Conservation (phyloP, 2,888 invertebrate genomes). For the Cryptops parisi region DNA sequence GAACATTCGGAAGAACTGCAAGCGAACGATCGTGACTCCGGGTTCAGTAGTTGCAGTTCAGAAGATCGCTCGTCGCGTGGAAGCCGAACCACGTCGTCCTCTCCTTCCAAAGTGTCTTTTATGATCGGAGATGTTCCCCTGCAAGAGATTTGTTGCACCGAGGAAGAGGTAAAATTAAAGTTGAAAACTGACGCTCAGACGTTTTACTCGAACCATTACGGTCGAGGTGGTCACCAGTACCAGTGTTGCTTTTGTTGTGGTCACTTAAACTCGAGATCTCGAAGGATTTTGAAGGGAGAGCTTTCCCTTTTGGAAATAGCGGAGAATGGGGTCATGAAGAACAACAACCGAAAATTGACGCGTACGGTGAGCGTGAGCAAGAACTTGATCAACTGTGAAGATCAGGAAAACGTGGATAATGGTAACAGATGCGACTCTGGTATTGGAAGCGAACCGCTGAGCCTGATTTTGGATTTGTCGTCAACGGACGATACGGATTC, state of each 20-base stretch:
- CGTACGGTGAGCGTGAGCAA: background rate
- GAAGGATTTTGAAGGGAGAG: background rate
- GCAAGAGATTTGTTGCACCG: slow-evolving; percentile 12
- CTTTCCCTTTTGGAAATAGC: no score
- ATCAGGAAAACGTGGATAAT: background rate
- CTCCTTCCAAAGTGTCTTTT: slow-evolving; percentile 14
- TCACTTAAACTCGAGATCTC: background rate
- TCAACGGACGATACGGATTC: background rate
- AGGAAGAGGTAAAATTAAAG: background rate
- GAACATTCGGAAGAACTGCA: background rate
- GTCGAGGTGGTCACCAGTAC: background rate
- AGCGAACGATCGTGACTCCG: slow-evolving; percentile 9
- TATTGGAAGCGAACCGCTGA: slow-evolving; percentile 9
- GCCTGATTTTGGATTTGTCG: background rate
- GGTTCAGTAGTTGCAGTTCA: background rate
- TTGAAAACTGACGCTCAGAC: no score
- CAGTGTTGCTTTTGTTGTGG: background rate
- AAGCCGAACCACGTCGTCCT: background rate
- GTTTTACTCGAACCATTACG: background rate
- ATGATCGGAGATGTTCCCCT: slow-evolving; percentile 18
- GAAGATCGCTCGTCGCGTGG: background rate
- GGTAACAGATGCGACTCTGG: slow-evolving; percentile 15
- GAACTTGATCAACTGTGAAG: background rate
- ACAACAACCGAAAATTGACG: background rate
- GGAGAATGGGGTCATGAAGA: no score